These are phyloP conservation scores for Petrocephalus microphthalmus DNA, from an alignment of 2,113 vertebrate genomes.

Conservation along the genomic window DNA sequence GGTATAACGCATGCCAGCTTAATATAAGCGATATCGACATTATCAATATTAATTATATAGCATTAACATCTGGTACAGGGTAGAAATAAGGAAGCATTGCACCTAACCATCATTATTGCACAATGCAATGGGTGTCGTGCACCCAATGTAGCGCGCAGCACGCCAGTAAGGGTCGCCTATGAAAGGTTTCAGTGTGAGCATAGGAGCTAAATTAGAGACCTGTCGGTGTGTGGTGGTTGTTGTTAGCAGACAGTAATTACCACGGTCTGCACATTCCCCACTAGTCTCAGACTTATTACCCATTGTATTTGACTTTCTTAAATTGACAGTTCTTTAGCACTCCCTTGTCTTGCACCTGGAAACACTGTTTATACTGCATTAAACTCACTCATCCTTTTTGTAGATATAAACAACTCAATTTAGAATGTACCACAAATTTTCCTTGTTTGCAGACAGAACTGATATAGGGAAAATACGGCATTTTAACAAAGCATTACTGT, in stretches of 20 bases:
- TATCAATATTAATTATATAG: background rate
- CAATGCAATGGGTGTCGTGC: background rate
- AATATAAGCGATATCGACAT: background rate
- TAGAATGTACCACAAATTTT: background rate
- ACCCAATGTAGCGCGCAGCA: background rate
- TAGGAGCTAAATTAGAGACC: background rate
- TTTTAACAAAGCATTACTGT: background rate
- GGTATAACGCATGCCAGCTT: background rate
- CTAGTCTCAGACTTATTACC: slow-evolving; percentile 9
- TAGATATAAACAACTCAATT: background rate
- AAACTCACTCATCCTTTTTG: background rate
- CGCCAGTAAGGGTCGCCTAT: background rate
- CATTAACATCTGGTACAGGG: background rate
- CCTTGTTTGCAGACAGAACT: background rate
- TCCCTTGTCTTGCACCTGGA: slow-evolving; percentile 8
- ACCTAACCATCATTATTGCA: background rate
- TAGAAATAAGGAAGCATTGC: background rate
- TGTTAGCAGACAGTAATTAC: background rate
- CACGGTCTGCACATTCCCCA: slow-evolving; percentile 4
- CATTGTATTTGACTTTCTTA: slow-evolving; percentile 21
- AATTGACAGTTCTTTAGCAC: slow-evolving; percentile 1
- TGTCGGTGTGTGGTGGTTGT: slow-evolving; percentile 3
- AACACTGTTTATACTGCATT: background rate
- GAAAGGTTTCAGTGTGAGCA: background rate
- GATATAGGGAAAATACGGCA: background rate